Evolutionary conservation across 2,888 invertebrate species (phyloP), one percentile per base, ranked within the genome.

Genomic region (Andrena chrysosceles): DNA sequence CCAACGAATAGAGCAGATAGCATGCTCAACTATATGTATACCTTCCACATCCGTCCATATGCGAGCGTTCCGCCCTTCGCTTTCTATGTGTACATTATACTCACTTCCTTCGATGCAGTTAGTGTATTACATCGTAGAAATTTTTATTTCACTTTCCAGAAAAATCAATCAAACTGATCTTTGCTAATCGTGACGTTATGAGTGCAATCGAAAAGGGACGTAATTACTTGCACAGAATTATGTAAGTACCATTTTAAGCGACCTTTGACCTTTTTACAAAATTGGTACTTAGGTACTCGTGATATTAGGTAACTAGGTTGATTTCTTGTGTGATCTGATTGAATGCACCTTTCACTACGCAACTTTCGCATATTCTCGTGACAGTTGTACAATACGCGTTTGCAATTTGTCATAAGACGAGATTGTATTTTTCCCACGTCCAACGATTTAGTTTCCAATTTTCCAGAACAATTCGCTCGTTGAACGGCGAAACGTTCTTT

Each of bases 1-100:
- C 66, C 73, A 56, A 59, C 79, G 81, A 82, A 75, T 23, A 54
- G 71, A 42, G 68, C 68, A 56, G 35, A 75, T 67, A 49, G 16
- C 54, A 42, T n/a, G 66, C 52, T 62, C 70, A 16, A 35, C 76
- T 60, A 42, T 42, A 42, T 13, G 42, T 16, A 42, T 42, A 59
- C 42, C 20, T 52, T 42, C 60, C 48, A 10, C 29, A 42, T 31
- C n/a, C 23, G 66, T 63, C 42, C 26, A 16, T 66, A 16, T 31
- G n/a, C 26, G 5, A 26, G 33, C 49, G 13, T 29, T 69, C 10
- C 52, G 8, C 54, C 20, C 16, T 20, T 6, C 49, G 2, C 10
- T 16, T 29, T 23, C 8, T 56, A 26, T 56, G 23, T 13, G 56
- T 4, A 23, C 23, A 42, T 16, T 16, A 16, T 16, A 42, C 16